phyloP scores from a whole-genome alignment of 2,797 vertebrate genomes.

The Gymnothorax javanicus region DNA sequence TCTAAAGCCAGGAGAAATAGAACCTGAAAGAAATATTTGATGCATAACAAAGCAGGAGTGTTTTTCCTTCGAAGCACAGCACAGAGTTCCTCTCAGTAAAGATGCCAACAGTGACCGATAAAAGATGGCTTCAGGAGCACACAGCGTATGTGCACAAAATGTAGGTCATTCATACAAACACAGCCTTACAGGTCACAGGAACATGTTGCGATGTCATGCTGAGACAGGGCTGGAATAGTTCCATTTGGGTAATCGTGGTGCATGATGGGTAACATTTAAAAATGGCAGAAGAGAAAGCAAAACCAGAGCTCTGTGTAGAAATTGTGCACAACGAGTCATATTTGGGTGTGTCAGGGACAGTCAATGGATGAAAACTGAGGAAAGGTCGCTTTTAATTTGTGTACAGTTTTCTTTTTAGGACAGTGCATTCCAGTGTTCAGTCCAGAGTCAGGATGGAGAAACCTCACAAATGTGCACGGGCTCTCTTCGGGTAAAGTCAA shows the following conservation, averaged over 20 bases:
- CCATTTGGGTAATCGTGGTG: background rate
- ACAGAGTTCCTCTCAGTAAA: background rate
- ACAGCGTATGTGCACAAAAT: background rate
- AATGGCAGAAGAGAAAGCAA: constrained; percentile 31
- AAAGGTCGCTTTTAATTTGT: constrained; percentile 32
- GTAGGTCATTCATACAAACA: background rate
- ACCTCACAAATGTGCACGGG: constrained; percentile 25
- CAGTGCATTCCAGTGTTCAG: constrained; percentile 46
- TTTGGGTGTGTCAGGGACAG: constrained; percentile 4
- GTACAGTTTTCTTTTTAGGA: constrained; percentile 42
- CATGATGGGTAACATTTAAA: background rate
- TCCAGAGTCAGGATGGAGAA: constrained; percentile 37
- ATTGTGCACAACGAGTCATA: constrained; percentile 17
- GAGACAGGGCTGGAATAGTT: background rate
- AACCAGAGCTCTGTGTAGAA: constrained; percentile 36
- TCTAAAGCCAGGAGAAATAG: background rate
- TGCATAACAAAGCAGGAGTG: background rate
- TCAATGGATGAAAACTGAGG: constrained; percentile 28
- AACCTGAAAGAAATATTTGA: background rate
- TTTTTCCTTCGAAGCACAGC: background rate
- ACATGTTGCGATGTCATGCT: background rate
- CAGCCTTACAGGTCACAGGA: background rate
- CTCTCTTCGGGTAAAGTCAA: background rate
- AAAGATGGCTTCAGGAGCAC: background rate
- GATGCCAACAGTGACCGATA: background rate